A percentile compares a stretch with the other conserved stretches of the same genome.
Evolutionary conservation across 1,140 invertebrate genomes (phyloP).

Genomic region (Acromyrmex charruanus): DNA sequence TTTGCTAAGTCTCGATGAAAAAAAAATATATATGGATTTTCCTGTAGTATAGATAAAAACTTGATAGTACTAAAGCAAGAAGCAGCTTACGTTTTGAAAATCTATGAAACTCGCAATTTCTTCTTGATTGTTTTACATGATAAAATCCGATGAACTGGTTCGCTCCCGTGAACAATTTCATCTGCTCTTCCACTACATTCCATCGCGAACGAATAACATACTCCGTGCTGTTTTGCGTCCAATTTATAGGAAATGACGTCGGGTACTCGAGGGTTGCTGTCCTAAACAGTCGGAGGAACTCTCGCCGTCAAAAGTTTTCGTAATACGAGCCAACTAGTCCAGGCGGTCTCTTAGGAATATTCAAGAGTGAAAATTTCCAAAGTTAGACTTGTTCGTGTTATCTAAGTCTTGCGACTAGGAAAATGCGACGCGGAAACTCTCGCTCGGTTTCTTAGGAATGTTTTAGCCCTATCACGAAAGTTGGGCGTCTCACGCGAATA

Average conservation of each 20-base stretch:
- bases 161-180: neutral
- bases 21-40: neutral
- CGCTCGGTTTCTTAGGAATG: slow-evolving; percentile 40
- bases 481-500: slow-evolving; percentile 21
- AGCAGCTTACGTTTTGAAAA: neutral
- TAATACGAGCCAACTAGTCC: slow-evolving; percentile 55
- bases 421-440: slow-evolving; percentile 41
- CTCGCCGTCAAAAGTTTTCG: slow-evolving; percentile 54
- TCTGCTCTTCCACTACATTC: slow-evolving; percentile 46
- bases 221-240: slow-evolving; percentile 78
- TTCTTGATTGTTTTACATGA: neutral
- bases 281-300: slow-evolving; percentile 60
- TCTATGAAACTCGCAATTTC: neutral
- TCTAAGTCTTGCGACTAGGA: slow-evolving; percentile 48
- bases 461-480: slow-evolving; percentile 37
- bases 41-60: neutral
- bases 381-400: slow-evolving; percentile 57
- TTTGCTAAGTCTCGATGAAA: slow-evolving; percentile 5
- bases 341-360: slow-evolving; percentile 50
- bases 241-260: slow-evolving; percentile 79
- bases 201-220: slow-evolving; percentile 75
- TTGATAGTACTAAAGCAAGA: neutral
- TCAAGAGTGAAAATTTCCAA: slow-evolving; percentile 60
- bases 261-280: slow-evolving; percentile 64
- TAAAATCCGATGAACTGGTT: slow-evolving; percentile 2